phyloP scores from a whole-genome alignment of 2,888 invertebrate genomes.

The Ophion ventricosus region DNA sequence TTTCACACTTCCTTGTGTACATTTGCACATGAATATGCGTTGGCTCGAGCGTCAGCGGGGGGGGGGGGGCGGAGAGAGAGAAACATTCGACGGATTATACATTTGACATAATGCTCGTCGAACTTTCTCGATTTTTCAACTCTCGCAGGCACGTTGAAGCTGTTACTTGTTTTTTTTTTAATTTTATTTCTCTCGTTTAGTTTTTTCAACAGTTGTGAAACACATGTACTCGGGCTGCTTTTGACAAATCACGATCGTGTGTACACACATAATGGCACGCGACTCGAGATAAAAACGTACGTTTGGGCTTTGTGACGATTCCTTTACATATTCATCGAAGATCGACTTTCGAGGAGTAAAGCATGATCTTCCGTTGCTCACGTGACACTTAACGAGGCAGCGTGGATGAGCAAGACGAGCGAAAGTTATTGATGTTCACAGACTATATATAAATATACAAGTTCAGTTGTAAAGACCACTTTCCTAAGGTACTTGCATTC shows the following conservation, averaged over 20 bases:
- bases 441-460: neutral
- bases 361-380: constrained; percentile 46
- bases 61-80: too few relatives aligned
- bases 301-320: constrained; percentile 33
- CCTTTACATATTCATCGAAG: constrained; percentile 49
- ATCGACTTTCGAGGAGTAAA: constrained; percentile 44
- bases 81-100: too few relatives aligned
- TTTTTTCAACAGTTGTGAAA: neutral
- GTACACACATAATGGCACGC: neutral
- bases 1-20: neutral
- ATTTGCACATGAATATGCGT: neutral
- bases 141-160: neutral
- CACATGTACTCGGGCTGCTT: constrained; percentile 7
- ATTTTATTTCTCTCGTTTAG: neutral
- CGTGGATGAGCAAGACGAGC: constrained; percentile 57
- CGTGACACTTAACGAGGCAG: constrained; percentile 60
- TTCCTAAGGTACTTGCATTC: constrained; percentile 54
- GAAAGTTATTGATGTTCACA: constrained; percentile 51
- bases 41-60: neutral
- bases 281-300: neutral
- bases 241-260: neutral
- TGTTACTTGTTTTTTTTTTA: neutral
- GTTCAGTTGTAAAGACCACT: constrained; percentile 47
- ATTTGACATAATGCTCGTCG: neutral
- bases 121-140: constrained; percentile 16